phyloP scores from a whole-genome alignment of 2,888 invertebrate species.

The Cosmorhoe ocellata region DNA sequence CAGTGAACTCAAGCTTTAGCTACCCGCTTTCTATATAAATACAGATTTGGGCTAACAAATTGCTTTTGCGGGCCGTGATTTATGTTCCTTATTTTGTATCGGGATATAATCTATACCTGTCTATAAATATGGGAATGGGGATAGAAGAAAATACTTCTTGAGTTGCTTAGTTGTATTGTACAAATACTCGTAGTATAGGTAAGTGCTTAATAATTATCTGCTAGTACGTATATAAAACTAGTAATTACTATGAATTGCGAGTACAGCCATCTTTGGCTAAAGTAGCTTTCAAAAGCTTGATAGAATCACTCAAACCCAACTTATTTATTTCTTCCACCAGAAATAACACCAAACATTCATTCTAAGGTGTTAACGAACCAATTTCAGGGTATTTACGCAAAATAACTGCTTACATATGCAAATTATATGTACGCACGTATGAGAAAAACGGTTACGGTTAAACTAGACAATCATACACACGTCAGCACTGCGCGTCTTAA shows the following conservation, averaged over 20 bases:
- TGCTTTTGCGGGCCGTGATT: slow-evolving; percentile 32
- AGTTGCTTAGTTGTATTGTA: background rate
- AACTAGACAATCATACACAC: background rate
- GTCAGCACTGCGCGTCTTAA: background rate
- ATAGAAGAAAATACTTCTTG: background rate
- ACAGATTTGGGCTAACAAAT: slow-evolving; percentile 23
- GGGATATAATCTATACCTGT: slow-evolving; percentile 31
- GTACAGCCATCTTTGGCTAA: too few species aligned
- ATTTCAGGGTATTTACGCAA: slow-evolving; percentile 8
- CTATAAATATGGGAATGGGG: slow-evolving; percentile 15
- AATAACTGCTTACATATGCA: slow-evolving; percentile 14
- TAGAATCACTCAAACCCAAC: background rate
- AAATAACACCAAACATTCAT: background rate
- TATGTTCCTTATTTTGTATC: slow-evolving; percentile 35
- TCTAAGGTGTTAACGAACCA: slow-evolving; percentile 3
- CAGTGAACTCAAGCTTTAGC: background rate
- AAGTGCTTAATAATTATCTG: too few species aligned
- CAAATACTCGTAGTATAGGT: background rate
- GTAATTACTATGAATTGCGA: too few species aligned
- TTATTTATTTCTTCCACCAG: background rate
- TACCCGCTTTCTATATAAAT: slow-evolving; percentile 6
- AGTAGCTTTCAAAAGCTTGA: background rate
- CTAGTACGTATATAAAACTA: too few species aligned
- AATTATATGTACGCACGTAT: slow-evolving; percentile 6
- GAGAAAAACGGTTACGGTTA: background rate